These are phyloP conservation scores for Tethya wilhelma DNA, from an alignment of 37 sponge, comb jelly and placozoan species.

Conservation along the genomic window DNA sequence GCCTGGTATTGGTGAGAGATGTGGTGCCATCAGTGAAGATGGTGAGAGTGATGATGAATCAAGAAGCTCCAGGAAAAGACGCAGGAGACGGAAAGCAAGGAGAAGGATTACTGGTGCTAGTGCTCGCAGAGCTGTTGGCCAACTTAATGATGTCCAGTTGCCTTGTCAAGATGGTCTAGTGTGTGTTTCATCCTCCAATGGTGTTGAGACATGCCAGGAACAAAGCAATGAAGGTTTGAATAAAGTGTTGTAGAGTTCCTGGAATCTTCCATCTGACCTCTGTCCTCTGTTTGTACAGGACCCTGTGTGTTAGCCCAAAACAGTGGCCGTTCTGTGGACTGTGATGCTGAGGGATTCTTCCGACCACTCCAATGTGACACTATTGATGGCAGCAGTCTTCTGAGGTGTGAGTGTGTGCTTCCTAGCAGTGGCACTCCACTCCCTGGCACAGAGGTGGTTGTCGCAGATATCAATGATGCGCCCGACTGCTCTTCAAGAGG, in stretches of 20 bases:
- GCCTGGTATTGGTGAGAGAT: too few species aligned
- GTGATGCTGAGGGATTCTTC: constrained; percentile 11
- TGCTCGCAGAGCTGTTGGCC: neutral
- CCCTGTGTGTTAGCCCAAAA: constrained; percentile 6
- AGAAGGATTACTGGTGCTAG: constrained; percentile 12
- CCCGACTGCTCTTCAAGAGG: constrained; percentile 10
- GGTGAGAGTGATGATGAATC: neutral
- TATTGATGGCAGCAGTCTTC: neutral
- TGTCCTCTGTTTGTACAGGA: too few species aligned
- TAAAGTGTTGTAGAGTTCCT: too few species aligned
- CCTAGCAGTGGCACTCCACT: constrained; percentile 6
- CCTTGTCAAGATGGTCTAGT: constrained; percentile 16
- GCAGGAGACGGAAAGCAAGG: neutral
- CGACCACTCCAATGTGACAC: constrained; percentile 13
- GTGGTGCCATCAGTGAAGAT: constrained; percentile 16
- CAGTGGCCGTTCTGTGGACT: neutral
- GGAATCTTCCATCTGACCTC: too few species aligned
- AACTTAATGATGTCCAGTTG: neutral
- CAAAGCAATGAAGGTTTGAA: too few species aligned
- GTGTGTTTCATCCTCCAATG: too few species aligned
- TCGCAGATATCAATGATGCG: neutral
- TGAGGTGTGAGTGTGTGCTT: constrained; percentile 6
- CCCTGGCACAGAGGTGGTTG: constrained; percentile 11
- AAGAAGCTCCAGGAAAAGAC: neutral
- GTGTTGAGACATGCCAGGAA: too few species aligned